phyloP scores from a whole-genome alignment of 2,113 vertebrate species.

The Salvelinus fontinalis region DNA sequence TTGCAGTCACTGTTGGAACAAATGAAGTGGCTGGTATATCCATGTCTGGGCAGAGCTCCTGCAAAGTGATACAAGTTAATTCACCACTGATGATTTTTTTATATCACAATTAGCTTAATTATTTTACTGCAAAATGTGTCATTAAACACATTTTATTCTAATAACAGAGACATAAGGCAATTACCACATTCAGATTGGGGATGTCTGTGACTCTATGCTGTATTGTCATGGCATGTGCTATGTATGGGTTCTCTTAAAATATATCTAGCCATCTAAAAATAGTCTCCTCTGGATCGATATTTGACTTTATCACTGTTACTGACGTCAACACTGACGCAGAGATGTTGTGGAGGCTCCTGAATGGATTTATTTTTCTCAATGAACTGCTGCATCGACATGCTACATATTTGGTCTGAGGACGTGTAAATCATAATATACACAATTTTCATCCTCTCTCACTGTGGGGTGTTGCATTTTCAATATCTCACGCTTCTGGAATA shows the following conservation, averaged over 20 bases:
- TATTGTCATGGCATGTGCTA: slow-evolving; percentile 8
- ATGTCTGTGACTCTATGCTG: background rate
- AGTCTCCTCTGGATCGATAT: slow-evolving; percentile 77
- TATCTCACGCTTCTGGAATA: background rate
- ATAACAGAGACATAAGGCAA: background rate
- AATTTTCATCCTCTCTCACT: background rate
- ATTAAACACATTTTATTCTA: background rate
- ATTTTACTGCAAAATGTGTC: background rate
- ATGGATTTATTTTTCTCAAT: slow-evolving; percentile 98
- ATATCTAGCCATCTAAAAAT: slow-evolving; percentile 70
- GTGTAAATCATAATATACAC: slow-evolving; percentile 54
- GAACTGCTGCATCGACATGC: slow-evolving; percentile 88
- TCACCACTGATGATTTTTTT: background rate
- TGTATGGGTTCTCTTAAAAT: slow-evolving; percentile 58
- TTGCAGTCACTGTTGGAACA: slow-evolving; percentile 89
- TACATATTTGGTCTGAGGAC: slow-evolving; percentile 62
- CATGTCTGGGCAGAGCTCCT: slow-evolving; percentile 83
- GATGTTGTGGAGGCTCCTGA: slow-evolving; percentile 97
- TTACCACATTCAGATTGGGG: background rate
- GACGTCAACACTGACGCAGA: slow-evolving; percentile 96
- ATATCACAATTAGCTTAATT: background rate
- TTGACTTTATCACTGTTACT: slow-evolving; percentile 90
- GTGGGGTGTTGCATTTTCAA: background rate
- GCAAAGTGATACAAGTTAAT: slow-evolving; percentile 40
- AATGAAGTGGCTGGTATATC: slow-evolving; percentile 78